These are phyloP conservation scores for Xenopus borealis DNA, from an alignment of 2,113 vertebrate genomes.

Conservation along the genomic window DNA sequence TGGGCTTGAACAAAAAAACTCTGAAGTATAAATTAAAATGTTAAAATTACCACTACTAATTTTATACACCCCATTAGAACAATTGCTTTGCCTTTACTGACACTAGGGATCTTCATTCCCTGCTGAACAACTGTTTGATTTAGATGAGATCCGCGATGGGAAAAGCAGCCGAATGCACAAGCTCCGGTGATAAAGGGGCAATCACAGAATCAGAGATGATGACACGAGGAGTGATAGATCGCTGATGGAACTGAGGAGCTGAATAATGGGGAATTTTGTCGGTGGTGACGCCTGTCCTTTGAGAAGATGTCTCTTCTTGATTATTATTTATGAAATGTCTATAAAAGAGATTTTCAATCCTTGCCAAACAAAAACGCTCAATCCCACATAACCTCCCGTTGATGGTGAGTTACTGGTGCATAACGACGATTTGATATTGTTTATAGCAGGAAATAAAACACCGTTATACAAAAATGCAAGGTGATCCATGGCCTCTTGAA, in stretches of 20 bases:
- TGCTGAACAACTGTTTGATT: too few species aligned
- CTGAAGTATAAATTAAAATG: too few species aligned
- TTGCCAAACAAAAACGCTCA: neutral
- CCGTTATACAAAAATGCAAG: neutral
- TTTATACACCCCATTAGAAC: too few species aligned
- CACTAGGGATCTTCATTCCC: too few species aligned
- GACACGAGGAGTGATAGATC: slow-evolving; percentile 9
- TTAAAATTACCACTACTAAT: too few species aligned
- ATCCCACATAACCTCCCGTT: neutral
- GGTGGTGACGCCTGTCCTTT: slow-evolving; percentile 27
- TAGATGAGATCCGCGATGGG: too few species aligned
- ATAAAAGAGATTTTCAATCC: slow-evolving; percentile 11
- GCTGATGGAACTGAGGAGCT: neutral
- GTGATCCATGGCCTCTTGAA: slow-evolving; percentile 27
- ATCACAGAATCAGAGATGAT: slow-evolving; percentile 2
- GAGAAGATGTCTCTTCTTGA: slow-evolving; percentile 7
- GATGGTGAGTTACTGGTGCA: slow-evolving; percentile 25
- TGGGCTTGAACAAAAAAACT: too few species aligned
- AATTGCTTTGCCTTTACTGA: too few species aligned
- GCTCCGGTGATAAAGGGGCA: slow-evolving; percentile 1
- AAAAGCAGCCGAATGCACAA: slow-evolving; percentile 43
- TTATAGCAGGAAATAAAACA: slow-evolving; percentile 19
- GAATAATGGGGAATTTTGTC: neutral
- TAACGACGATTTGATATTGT: slow-evolving; percentile 25
- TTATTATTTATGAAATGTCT: slow-evolving; percentile 31